Percentiles rank a stretch among this genome's conserved stretches.
phyloP scores from a whole-genome alignment of 2,888 invertebrate genomes.

The Cephus runcator region DNA sequence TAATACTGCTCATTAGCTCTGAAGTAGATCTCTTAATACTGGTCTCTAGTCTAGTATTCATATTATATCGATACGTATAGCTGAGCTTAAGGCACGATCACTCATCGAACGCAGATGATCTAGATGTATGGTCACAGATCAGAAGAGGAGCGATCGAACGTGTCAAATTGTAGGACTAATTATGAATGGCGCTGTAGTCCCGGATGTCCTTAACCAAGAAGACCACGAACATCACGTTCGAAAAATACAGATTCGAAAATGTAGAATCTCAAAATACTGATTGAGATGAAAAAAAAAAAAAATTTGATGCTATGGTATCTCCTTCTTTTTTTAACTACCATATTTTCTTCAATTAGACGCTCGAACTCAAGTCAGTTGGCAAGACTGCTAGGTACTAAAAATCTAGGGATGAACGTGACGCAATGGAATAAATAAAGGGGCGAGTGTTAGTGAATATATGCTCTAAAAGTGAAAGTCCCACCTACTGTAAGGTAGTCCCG shows the following conservation, averaged over 20 bases:
- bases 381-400: conserved; percentile 13
- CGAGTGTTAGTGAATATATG: conserved; percentile 21
- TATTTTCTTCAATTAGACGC: not conserved
- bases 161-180: not conserved
- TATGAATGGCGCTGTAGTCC: not conserved
- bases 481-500: conserved; percentile 13
- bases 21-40: conserved; percentile 60
- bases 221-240: not conserved
- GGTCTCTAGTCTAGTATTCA: conserved; percentile 46
- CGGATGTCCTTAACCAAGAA: not conserved
- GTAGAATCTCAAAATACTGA: not conserved
- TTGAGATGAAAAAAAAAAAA: not conserved
- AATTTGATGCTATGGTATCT: not conserved
- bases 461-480: conserved; percentile 20
- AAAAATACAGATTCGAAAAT: not conserved
- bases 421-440: conserved; percentile 43
- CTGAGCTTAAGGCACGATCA: not conserved
- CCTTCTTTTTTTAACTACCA: not conserved
- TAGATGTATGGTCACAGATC: not conserved
- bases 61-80: not conserved
- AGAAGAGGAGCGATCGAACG: not conserved
- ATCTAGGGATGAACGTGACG: conserved; percentile 28
- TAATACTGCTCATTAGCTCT: conserved; percentile 52
- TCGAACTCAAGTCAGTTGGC: not conserved
- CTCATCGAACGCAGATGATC: not conserved